Evolutionary conservation across 2,113 vertebrate species (phyloP).

Genomic region (Ibidorhyncha struthersii): DNA sequence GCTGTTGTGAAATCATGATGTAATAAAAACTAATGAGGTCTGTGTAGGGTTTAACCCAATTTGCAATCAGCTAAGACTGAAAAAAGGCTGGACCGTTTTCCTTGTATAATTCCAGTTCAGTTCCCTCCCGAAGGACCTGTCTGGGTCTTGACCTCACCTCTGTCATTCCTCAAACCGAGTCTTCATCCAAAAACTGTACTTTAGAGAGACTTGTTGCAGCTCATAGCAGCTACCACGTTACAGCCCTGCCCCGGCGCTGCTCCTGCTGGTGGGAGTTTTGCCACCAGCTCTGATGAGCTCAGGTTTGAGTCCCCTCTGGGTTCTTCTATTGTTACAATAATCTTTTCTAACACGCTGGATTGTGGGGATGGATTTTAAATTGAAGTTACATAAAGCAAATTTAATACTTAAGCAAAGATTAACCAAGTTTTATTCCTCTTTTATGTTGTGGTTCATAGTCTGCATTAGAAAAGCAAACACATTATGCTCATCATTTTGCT

Average conservation of each 20-base stretch:
- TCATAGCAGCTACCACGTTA: neutral
- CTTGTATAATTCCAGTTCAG: neutral
- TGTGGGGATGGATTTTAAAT: slow-evolving; percentile 10
- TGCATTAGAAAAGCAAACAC: slow-evolving; percentile 31
- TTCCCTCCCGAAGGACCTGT: neutral
- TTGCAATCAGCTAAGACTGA: slow-evolving; percentile 19
- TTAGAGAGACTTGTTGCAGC: neutral
- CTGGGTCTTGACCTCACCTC: slow-evolving; percentile 16
- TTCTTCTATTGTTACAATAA: slow-evolving; percentile 1
- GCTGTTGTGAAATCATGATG: slow-evolving; percentile 59
- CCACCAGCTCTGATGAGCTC: neutral
- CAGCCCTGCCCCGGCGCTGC: neutral
- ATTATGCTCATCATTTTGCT: neutral
- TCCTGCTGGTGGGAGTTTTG: neutral
- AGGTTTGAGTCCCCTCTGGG: neutral
- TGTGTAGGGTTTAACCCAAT: slow-evolving; percentile 33
- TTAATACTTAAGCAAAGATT: slow-evolving; percentile 32
- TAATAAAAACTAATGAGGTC: slow-evolving; percentile 42
- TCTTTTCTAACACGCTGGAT: neutral
- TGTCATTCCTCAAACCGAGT: neutral
- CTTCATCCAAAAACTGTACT: neutral
- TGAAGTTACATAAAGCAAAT: slow-evolving; percentile 28
- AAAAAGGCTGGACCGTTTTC: neutral
- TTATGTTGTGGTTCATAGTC: neutral
- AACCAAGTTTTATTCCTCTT: slow-evolving; percentile 21